These are phyloP conservation scores for Microplitis mediator DNA, from an alignment of 1,140 invertebrate species.

Conservation along the genomic window DNA sequence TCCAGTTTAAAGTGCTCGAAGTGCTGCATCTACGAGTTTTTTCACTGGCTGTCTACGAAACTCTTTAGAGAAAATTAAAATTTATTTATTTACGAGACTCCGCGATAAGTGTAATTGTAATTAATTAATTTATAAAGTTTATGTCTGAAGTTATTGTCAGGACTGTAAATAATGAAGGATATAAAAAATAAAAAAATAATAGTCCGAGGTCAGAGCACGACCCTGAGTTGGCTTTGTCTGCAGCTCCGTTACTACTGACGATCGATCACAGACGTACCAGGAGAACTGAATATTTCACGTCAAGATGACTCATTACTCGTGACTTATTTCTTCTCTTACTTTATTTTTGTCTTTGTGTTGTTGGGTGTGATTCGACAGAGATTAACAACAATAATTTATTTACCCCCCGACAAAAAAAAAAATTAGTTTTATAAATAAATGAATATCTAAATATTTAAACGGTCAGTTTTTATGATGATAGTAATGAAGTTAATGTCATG, in stretches of 20 bases:
- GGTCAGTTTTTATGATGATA: background rate
- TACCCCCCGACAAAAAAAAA: too few relatives aligned
- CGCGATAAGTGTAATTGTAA: too few relatives aligned
- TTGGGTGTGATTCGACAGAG: background rate
- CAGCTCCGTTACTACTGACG: background rate
- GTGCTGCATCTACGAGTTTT: too few relatives aligned
- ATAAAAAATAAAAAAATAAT: background rate
- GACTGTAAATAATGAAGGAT: background rate
- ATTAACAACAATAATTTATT: background rate
- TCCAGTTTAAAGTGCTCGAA: too few relatives aligned
- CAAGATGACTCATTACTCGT: slow-evolving; percentile 6
- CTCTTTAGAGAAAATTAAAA: too few relatives aligned
- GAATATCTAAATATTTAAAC: background rate
- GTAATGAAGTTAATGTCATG: slow-evolving; percentile 5
- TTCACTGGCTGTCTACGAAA: too few relatives aligned
- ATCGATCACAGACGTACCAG: slow-evolving; percentile 2
- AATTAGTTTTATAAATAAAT: background rate
- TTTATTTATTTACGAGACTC: too few relatives aligned
- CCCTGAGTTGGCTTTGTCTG: background rate
- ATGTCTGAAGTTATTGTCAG: too few relatives aligned
- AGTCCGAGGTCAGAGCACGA: slow-evolving; percentile 1
- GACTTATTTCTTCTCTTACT: background rate
- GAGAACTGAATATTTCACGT: slow-evolving; percentile 4
- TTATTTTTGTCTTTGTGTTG: background rate
- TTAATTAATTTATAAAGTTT: too few relatives aligned